These are phyloP conservation scores for Rhynchopsitta pachyrhyncha DNA, from an alignment of 2,113 vertebrate species.

Conservation along the genomic window DNA sequence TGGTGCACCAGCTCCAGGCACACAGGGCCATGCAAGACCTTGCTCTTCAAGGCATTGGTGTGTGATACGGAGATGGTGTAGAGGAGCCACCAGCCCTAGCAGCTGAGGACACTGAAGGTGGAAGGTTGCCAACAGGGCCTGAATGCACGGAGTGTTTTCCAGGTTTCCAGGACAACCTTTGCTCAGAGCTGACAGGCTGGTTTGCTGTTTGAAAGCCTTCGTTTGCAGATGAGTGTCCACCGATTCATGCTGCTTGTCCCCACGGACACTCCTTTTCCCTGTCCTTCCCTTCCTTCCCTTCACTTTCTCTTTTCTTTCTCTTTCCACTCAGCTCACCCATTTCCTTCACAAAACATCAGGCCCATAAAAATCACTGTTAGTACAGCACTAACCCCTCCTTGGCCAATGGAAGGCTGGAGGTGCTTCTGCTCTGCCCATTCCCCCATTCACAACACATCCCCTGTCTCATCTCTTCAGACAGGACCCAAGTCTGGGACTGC, in stretches of 20 bases:
- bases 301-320: not conserved
- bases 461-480: not conserved
- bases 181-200: not conserved
- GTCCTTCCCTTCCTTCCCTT: not conserved
- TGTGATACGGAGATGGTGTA: not conserved
- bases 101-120: not conserved
- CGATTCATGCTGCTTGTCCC: not conserved
- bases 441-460: fast-evolving
- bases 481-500: not conserved
- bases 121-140: not conserved
- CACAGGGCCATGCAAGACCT: not conserved
- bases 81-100: not conserved
- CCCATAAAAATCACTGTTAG: not conserved
- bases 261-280: not conserved
- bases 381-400: not conserved
- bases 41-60: fast-evolving
- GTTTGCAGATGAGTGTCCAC: not conserved
- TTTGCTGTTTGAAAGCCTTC: not conserved
- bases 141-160: not conserved
- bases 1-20: not conserved
- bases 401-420: not conserved
- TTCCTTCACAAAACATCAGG: not conserved
- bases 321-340: not conserved
- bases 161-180: not conserved
- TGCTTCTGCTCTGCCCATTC: fast-evolving